Evolutionary conservation across 2,888 invertebrate genomes (phyloP).

Genomic region (Athripsodes cinereus): DNA sequence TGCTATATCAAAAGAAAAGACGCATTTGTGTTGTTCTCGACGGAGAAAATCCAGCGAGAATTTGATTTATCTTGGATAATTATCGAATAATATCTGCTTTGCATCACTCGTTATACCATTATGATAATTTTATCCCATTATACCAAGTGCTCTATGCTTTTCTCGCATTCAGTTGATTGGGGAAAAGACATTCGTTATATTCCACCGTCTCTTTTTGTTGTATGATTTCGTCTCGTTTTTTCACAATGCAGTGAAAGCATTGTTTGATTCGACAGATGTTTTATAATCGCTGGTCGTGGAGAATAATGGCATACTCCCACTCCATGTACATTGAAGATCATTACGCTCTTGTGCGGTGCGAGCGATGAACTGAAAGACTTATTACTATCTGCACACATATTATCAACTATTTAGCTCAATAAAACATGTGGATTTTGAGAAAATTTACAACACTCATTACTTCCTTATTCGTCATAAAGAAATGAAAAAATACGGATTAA

Average conservation of each 20-base stretch:
- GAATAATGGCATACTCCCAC: slow-evolving; percentile 54
- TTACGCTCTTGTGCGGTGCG: slow-evolving; percentile 9
- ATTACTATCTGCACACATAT: too few relatives aligned
- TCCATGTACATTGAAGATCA: slow-evolving; percentile 11
- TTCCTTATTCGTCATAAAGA: too few relatives aligned
- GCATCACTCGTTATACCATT: slow-evolving; percentile 51
- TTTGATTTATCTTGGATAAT: slow-evolving; percentile 50
- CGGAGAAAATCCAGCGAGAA: slow-evolving; percentile 37
- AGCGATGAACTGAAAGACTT: too few relatives aligned
- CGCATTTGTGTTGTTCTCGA: slow-evolving; percentile 11
- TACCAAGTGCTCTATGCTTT: slow-evolving; percentile 30
- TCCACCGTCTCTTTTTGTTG: not conserved
- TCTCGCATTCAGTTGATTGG: slow-evolving; percentile 34
- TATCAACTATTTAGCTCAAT: too few relatives aligned
- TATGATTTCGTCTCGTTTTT: slow-evolving; percentile 8
- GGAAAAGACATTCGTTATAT: slow-evolving; percentile 31
- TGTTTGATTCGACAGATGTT: slow-evolving; percentile 25
- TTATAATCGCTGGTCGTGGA: slow-evolving; percentile 53
- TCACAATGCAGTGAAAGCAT: not conserved
- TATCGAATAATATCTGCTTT: slow-evolving; percentile 50
- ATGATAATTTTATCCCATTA: slow-evolving; percentile 51
- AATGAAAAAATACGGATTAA: too few relatives aligned
- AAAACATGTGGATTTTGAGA: too few relatives aligned
- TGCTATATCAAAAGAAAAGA: slow-evolving; percentile 27
- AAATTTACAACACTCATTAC: too few relatives aligned